Conservation (phyloP, 2,113 vertebrate species). For the Phylloscopus trochilus region DNA sequence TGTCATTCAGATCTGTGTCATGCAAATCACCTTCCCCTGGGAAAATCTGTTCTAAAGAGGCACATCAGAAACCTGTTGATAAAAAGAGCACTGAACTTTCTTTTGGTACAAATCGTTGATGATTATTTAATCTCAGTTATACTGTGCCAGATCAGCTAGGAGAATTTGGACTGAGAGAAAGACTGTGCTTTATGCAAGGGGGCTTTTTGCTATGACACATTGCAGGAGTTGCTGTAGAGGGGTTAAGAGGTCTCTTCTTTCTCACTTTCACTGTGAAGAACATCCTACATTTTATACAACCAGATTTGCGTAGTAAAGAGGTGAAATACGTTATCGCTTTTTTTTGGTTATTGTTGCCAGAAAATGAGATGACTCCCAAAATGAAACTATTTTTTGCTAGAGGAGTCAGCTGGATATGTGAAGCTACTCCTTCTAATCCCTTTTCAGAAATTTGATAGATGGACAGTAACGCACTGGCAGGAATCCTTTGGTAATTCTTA, state of each 20-base stretch:
- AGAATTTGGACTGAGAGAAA: not conserved
- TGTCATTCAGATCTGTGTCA: not conserved
- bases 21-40: not conserved
- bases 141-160: not conserved
- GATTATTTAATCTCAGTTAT: not conserved
- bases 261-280: not conserved
- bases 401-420: not conserved
- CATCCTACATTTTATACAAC: not conserved
- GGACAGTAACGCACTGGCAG: not conserved
- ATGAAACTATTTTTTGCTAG: not conserved
- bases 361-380: not conserved
- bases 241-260: not conserved
- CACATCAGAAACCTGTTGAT: not conserved
- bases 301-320: not conserved
- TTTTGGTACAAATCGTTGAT: not conserved
- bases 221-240: not conserved
- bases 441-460: not conserved
- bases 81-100: not conserved
- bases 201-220: not conserved
- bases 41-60: not conserved
- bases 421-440: not conserved
- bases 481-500: not conserved
- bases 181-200: not conserved
- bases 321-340: not conserved
- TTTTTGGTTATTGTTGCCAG: not conserved